phyloP scores from a whole-genome alignment of 2,888 invertebrate genomes.

The Heliconius charithonia region DNA sequence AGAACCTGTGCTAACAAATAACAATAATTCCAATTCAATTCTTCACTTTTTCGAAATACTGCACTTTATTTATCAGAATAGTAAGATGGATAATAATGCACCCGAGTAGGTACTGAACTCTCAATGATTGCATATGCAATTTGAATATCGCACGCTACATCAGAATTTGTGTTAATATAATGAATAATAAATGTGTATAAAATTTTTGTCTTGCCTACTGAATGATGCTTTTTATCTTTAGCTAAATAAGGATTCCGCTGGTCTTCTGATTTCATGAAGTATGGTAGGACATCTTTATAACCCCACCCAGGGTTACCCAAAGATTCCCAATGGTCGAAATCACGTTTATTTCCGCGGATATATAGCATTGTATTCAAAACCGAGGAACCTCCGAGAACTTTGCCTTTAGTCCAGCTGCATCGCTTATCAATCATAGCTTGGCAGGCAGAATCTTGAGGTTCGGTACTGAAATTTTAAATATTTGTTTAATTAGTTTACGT shows the following conservation, averaged over 20 bases:
- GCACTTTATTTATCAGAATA: neutral
- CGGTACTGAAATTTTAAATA: conserved; percentile 83
- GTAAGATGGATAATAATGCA: neutral
- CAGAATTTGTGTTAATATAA: neutral
- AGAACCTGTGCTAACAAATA: neutral
- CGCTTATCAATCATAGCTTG: conserved; percentile 93
- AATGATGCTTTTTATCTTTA: conserved; percentile 87
- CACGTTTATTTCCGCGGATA: conserved; percentile 92
- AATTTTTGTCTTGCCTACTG: conserved; percentile 81
- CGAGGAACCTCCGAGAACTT: conserved; percentile 93
- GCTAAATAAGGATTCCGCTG: conserved; percentile 95
- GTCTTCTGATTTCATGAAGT: conserved; percentile 94
- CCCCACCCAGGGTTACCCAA: conserved; percentile 95
- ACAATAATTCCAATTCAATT: neutral
- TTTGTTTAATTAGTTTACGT: too few species aligned
- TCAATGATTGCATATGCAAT: neutral
- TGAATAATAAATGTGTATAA: neutral
- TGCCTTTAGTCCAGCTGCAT: conserved; percentile 95
- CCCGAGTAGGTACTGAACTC: neutral
- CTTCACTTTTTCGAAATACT: neutral
- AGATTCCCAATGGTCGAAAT: conserved; percentile 94
- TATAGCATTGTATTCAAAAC: conserved; percentile 96
- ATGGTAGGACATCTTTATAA: conserved; percentile 90
- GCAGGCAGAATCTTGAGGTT: conserved; percentile 92
- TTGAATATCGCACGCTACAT: neutral